Conservation (phyloP, 2,888 invertebrate species). For the Agrochola macilenta region DNA sequence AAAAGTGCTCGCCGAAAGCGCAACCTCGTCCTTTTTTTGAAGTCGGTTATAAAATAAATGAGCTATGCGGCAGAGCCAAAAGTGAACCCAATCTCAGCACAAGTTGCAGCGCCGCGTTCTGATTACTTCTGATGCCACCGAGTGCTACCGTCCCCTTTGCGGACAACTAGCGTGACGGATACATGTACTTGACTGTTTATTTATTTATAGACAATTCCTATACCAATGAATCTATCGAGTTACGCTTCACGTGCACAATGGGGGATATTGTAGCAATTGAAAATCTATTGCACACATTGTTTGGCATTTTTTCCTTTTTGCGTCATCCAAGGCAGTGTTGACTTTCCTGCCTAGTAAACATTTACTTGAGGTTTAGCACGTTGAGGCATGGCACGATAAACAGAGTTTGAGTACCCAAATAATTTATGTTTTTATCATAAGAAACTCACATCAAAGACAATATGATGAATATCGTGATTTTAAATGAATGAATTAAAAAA, state of each 20-base stretch:
- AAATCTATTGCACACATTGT: constrained; percentile 41
- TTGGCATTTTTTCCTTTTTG: constrained; percentile 41
- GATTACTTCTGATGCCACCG: too few relatives aligned
- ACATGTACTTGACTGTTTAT: background rate
- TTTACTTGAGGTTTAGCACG: constrained; percentile 39
- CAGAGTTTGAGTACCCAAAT: constrained; percentile 6
- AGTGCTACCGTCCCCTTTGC: constrained; percentile 5
- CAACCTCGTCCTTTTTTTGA: background rate
- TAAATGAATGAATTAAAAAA: too few relatives aligned
- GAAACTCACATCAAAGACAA: background rate
- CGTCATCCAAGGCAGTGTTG: constrained; percentile 45
- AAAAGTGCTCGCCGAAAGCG: background rate
- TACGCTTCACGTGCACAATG: constrained; percentile 42
- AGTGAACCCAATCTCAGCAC: background rate
- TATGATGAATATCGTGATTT: background rate
- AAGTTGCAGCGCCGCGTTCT: background rate
- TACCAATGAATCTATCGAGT: constrained; percentile 12
- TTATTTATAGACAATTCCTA: constrained; percentile 18
- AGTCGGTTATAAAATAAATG: background rate
- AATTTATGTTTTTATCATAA: background rate
- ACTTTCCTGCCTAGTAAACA: constrained; percentile 35
- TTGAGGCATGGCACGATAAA: constrained; percentile 3
- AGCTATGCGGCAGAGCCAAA: background rate
- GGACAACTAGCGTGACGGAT: constrained; percentile 1
- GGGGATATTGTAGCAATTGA: constrained; percentile 35